These are phyloP conservation scores for Nannospalax galili DNA, from an alignment of 2,113 vertebrate species.

Conservation along the genomic window DNA sequence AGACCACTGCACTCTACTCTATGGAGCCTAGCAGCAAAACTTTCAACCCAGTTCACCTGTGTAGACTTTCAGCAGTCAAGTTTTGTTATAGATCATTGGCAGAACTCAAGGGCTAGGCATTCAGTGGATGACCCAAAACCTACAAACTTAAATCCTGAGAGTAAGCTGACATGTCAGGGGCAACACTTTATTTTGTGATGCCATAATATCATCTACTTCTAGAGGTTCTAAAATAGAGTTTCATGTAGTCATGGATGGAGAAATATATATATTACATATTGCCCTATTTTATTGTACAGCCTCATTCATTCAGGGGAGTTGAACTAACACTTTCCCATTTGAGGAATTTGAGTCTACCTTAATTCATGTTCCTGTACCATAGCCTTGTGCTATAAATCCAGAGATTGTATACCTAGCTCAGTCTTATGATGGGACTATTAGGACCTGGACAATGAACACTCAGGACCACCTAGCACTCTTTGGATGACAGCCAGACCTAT, in stretches of 20 bases:
- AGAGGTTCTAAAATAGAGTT: background rate
- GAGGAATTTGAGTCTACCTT: conserved; percentile 4
- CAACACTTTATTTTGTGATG: background rate
- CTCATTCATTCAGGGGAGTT: background rate
- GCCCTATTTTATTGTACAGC: background rate
- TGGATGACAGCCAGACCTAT: background rate
- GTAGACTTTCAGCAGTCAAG: background rate
- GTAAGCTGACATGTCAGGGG: background rate
- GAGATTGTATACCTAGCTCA: background rate
- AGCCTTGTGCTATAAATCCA: background rate
- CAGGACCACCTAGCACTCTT: background rate
- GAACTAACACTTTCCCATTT: background rate
- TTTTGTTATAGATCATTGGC: background rate
- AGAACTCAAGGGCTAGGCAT: background rate
- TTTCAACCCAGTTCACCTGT: background rate
- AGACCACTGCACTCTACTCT: background rate
- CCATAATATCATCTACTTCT: background rate
- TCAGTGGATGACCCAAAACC: background rate
- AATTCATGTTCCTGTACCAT: background rate
- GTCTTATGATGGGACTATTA: background rate
- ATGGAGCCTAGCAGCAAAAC: background rate
- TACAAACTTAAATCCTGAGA: background rate
- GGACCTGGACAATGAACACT: background rate
- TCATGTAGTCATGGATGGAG: background rate
- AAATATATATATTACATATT: background rate